phyloP scores from a whole-genome alignment of 2,797 vertebrate species.

The Etheostoma nigrum region DNA sequence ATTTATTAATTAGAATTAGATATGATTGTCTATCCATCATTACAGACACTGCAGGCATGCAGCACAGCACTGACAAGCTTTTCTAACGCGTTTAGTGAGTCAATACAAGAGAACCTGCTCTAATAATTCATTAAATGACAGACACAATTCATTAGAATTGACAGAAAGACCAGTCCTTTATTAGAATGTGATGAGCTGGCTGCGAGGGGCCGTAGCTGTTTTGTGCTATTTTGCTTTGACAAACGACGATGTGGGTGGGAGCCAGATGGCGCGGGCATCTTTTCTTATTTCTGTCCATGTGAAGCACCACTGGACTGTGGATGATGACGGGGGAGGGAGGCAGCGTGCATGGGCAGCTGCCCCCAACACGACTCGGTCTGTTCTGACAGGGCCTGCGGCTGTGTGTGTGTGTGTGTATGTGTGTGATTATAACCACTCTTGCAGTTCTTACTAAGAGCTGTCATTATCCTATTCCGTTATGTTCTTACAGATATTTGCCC shows the following conservation, averaged over 20 bases:
- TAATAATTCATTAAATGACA: slow-evolving; percentile 53
- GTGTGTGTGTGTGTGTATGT: slow-evolving; percentile 17
- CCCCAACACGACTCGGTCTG: slow-evolving; percentile 29
- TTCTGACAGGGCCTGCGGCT: slow-evolving; percentile 19
- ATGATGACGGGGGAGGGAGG: background rate
- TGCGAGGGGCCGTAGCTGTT: slow-evolving; percentile 40
- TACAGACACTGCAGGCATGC: slow-evolving; percentile 1
- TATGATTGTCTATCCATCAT: background rate
- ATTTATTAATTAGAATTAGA: background rate
- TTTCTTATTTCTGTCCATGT: slow-evolving; percentile 55
- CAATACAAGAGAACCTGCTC: slow-evolving; percentile 27
- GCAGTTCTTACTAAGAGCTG: slow-evolving; percentile 13
- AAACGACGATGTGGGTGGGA: slow-evolving; percentile 49
- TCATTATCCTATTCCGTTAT: slow-evolving; percentile 19
- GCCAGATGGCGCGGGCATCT: slow-evolving; percentile 64
- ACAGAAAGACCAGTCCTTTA: slow-evolving; percentile 26
- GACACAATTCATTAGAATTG: slow-evolving; percentile 44
- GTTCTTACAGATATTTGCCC: slow-evolving; percentile 35
- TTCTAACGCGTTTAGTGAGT: slow-evolving; percentile 34
- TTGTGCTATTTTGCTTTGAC: slow-evolving; percentile 46
- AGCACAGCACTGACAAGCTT: slow-evolving; percentile 1
- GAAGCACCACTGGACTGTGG: slow-evolving; percentile 31
- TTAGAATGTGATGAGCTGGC: slow-evolving; percentile 43
- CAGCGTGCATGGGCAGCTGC: slow-evolving; percentile 42
- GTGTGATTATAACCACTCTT: slow-evolving; percentile 32